Percentiles rank a stretch among this genome's conserved stretches.
Conservation (phyloP, 2,113 vertebrate genomes). For the Oncorhynchus masou region DNA sequence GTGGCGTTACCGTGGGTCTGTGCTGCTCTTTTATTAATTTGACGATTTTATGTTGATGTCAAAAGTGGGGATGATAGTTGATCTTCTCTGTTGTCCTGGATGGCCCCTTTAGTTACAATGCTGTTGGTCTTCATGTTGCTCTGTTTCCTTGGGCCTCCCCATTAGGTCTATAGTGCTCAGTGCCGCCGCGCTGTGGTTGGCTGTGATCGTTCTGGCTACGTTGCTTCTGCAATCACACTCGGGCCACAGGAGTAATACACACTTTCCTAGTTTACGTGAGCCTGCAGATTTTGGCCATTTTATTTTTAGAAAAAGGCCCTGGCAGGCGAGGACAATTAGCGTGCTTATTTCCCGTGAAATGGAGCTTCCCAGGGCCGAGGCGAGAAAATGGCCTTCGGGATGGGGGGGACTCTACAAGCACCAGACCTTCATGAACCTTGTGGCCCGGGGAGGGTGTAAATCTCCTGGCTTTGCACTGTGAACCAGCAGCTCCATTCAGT, state of each 20-base stretch:
- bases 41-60: background rate
- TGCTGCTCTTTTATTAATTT: background rate
- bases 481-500: background rate
- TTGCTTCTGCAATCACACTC: background rate
- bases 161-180: too few species aligned
- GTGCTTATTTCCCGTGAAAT: slow-evolving; percentile 36
- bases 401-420: background rate
- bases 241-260: background rate
- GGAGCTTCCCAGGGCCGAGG: slow-evolving; percentile 15
- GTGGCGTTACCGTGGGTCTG: background rate
- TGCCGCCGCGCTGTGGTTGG: too few species aligned
- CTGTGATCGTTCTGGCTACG: background rate
- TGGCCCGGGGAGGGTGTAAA: background rate
- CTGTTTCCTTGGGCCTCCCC: background rate
- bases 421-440: slow-evolving; percentile 18
- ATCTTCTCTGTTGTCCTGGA: slow-evolving; percentile 10
- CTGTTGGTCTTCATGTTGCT: background rate
- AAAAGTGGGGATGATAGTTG: slow-evolving; percentile 4
- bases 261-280: background rate
- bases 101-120: slow-evolving; percentile 21
- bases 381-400: background rate
- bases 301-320: background rate
- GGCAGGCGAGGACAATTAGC: slow-evolving; percentile 21
- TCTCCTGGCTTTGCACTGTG: background rate
- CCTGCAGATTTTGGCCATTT: background rate